Conservation (phyloP, 2,113 vertebrate species). For the Orthonyx spaldingii region DNA sequence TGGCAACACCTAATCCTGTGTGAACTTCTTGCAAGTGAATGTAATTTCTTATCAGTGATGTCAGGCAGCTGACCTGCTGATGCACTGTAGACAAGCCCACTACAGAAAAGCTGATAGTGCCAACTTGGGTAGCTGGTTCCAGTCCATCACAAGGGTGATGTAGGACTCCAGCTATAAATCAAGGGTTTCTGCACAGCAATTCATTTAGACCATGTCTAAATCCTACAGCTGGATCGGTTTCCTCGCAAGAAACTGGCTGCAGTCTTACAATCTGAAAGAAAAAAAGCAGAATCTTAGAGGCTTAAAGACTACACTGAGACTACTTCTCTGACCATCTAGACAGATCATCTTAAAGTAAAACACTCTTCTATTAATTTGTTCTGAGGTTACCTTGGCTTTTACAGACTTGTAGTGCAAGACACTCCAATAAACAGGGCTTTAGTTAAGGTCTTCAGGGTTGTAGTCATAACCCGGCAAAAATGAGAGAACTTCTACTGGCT, state of each 20-base stretch:
- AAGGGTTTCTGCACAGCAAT: not conserved
- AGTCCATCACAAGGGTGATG: not conserved
- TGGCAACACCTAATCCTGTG: not conserved
- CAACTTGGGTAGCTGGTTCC: not conserved
- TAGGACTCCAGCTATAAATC: not conserved
- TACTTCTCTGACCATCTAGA: not conserved
- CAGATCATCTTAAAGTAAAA: not conserved
- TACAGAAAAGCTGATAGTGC: not conserved
- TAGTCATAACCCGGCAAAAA: not conserved
- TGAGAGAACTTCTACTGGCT: not conserved
- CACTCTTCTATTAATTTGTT: not conserved
- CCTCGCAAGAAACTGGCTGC: not conserved
- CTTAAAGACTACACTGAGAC: not conserved
- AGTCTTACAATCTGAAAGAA: not conserved
- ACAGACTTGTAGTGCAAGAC: not conserved
- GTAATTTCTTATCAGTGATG: not conserved
- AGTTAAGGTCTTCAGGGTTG: not conserved
- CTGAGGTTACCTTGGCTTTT: not conserved
- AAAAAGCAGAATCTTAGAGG: not conserved
- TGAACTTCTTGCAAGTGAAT: not conserved
- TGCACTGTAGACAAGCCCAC: rapidly evolving
- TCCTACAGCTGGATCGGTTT: not conserved
- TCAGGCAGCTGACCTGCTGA: not conserved
- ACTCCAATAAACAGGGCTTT: not conserved
- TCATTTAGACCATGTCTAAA: not conserved